Evolutionary conservation across 1,140 invertebrate species (phyloP), one percentile per base, ranked within the genome.

Genomic region (Anastrepha obliqua): DNA sequence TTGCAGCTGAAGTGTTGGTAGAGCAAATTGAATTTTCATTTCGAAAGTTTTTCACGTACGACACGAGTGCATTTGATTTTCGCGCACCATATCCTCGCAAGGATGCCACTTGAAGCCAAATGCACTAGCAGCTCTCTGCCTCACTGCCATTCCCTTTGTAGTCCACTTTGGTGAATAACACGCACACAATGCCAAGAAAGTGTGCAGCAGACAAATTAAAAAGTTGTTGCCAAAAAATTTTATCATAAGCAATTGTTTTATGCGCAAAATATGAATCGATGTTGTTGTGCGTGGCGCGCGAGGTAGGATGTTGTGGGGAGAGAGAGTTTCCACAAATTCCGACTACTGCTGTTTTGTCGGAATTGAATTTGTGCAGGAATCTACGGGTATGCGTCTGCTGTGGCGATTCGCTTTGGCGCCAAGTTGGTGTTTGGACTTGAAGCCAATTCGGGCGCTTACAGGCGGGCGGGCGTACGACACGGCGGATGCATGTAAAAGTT

Each of bases 21-120:
- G 74, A 51, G 20, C 74, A 81, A 81, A 81, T 81, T 81, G 74
- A 81, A 81, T 81, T 81, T 81, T 58, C 74, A 81, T 81, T 81
- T 81, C 20, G n/a, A 81, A 81, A 81, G 74, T 81, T 81, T 81
- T 81, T 58, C 74, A 81, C 74, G 74, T 81, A 55, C 47, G 74
- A 58, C 74, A 20, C 17, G 13, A 81, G n/a, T 81, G 74, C 47
- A 81, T 81, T 51, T 20, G 74, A 81, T 81, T 81, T 81, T n/a
- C 74, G 47, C 51, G 74, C 20, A 11, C 1, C 47, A 81, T 81
- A 81, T 81, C 2, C 74, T 81, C 44, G 39, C 67, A 74, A 47
- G 74, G n/a, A 81, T 81, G 17, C 74, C 74, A 81, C 44, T 55
- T 58, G n/a, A 81, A 81, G 47, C 47, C 67, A 74, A 74, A 47